Conservation (phyloP, 2,113 vertebrate species). For the Pterocles burchelli region DNA sequence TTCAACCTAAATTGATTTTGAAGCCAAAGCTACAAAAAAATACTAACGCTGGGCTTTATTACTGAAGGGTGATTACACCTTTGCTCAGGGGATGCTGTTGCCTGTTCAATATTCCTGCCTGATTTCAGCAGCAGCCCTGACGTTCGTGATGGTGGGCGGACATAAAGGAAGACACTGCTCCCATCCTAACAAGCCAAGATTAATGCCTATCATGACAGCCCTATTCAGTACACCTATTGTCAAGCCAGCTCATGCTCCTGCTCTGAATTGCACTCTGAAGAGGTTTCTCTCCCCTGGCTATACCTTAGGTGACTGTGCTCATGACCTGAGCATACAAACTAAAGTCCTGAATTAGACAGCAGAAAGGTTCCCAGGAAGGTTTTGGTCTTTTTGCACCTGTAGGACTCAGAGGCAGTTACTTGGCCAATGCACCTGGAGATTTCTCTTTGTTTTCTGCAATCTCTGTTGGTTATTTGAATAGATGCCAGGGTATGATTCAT, state of each 20-base stretch:
- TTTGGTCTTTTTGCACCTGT: background rate
- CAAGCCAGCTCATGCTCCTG: background rate
- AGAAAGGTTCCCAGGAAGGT: background rate
- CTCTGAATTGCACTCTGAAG: background rate
- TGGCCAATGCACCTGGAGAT: background rate
- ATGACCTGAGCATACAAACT: background rate
- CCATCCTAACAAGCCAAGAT: background rate
- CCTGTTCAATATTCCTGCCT: background rate
- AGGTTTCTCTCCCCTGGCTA: background rate
- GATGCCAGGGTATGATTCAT: background rate
- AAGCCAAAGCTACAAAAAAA: background rate
- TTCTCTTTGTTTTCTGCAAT: background rate
- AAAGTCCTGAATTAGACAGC: background rate
- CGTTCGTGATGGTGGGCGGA: background rate
- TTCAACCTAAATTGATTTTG: background rate
- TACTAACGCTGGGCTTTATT: background rate
- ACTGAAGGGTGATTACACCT: background rate
- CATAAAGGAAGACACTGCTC: background rate
- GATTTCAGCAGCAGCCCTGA: background rate
- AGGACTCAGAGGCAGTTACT: background rate
- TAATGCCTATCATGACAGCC: background rate
- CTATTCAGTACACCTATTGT: background rate
- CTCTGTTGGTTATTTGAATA: background rate
- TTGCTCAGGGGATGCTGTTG: fast-evolving
- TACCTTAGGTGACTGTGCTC: background rate